Evolutionary conservation across 1,140 invertebrate species (phyloP), one percentile per base, ranked within the genome.

Genomic region (Drosophila aff.): DNA sequence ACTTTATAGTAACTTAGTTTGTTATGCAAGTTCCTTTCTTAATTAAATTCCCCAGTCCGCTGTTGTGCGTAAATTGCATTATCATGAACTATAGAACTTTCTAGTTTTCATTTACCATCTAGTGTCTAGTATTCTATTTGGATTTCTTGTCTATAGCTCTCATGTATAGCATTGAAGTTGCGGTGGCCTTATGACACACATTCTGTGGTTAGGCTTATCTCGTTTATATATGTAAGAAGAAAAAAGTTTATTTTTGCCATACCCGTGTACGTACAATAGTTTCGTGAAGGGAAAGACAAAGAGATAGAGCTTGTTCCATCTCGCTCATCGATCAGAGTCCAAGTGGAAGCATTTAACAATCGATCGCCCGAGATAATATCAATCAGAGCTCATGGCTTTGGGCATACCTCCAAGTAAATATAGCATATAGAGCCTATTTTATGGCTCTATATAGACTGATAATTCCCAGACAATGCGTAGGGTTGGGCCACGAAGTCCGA

Each of bases 181-280:
- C 76, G 84, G 84, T 87, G 84, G 84, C 84, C 84, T 87, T 87
- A 87, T 87, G 84, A 87, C 84, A 87, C 84, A 87, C 84, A 87
- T 87, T 87, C 75, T 81, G 84, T 81, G 84, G 84, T 84, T 58
- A 75, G 71, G 81, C 83, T 87, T 87, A 87, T 87, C 83, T 73
- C 83, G 6, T 41, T 15, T 66, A 31, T 66, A 66, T 57, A 26
- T 57, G 40, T 36, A 36, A 36, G 15, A 36, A 36, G n/a, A 50
- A 46, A 52, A 16, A 49, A 61, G 61, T 77, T 49, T 77, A 46
- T 77, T 77, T 77, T 57, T 53, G 44, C 53, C 16, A 38, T 38
- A 47, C 53, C 52, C 44, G 28, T 31, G 18, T 44, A 60, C n/a
- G 44, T 44, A 67, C 53, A 62, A 33, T 40, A 76, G 49, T 62